Conservation (phyloP, 2,113 vertebrate genomes). For the Donacobius atricapilla region DNA sequence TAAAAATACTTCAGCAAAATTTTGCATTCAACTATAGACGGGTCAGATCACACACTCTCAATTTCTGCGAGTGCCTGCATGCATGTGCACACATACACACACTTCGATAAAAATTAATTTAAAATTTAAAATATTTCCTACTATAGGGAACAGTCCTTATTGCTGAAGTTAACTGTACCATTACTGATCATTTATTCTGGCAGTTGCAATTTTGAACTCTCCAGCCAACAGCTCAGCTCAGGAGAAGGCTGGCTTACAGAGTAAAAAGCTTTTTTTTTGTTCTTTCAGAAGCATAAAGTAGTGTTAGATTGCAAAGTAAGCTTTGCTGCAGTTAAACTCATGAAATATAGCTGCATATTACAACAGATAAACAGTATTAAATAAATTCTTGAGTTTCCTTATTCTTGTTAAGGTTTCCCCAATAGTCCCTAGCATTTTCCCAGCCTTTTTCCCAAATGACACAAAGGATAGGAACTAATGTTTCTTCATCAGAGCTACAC, state of each 20-base stretch:
- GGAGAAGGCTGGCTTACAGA: background rate
- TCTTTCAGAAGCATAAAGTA: background rate
- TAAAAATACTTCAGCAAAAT: background rate
- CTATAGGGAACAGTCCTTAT: background rate
- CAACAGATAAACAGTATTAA: background rate
- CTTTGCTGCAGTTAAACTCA: background rate
- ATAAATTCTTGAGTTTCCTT: background rate
- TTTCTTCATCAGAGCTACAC: background rate
- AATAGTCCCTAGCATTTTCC: background rate
- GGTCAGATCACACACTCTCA: background rate
- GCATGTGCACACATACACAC: rapidly evolving
- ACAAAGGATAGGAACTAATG: background rate
- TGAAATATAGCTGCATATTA: background rate
- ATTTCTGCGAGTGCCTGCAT: background rate
- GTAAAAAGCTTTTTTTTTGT: background rate
- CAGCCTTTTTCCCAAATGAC: background rate
- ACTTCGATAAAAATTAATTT: background rate
- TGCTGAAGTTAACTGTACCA: background rate
- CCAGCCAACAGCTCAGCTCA: background rate
- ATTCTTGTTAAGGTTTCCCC: background rate
- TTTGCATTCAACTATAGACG: background rate
- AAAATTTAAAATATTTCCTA: background rate
- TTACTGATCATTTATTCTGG: background rate
- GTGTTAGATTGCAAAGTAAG: background rate
- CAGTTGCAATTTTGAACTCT: background rate